Base-by-base conservation (phyloP, 1,140 invertebrate genomes). In the Microplitis mediator region DNA sequence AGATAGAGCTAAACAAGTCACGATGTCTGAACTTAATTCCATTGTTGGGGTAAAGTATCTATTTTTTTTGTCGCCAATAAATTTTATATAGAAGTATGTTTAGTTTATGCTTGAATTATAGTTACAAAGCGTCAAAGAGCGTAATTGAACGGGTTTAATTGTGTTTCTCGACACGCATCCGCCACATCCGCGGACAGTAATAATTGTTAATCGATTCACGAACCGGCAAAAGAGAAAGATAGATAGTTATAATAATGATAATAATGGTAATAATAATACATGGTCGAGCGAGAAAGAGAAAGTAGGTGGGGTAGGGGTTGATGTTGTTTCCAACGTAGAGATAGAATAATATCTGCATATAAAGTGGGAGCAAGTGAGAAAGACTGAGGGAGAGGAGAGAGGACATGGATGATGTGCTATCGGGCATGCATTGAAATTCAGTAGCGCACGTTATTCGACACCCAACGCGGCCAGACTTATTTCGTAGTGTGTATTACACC, bases 1-100 rank as follows among this genome's bases (percentile, higher is more conserved):
- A 4, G 97, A 99, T 76, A 89, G 97, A 85, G 97, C 97, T 31
- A 98, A 98, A 86, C 95, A 98, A 88, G 94, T 99, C 74, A 97
- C 95, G 74, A 96, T 98, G 95, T 91, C 94, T 31, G 96, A 98
- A 88, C 88, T 97, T 69, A 97, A 97, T 86, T 91, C 93, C 70
- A 94, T 96, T 77, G 95, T 95, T 77, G 93, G 93, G 89, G 94
- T 96, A 90, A 93, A 91, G 90, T 36, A 35, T 35, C 34, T 72
- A 45, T 32, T 6, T 23, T 58, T 23, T 23, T 58, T 58, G 3
- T 31, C 9, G 52, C 5, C 3, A 54, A 54, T 13, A 3, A 45
- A 34, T 58, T 56, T 51, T 31, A 36, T 8, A 23, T 3, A 23
- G 23, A 16, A 11, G 16, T 31, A 23, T 58, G 16, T 58, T 58